Conservation (phyloP, 2,888 invertebrate genomes). For the Pteria penguin region DNA sequence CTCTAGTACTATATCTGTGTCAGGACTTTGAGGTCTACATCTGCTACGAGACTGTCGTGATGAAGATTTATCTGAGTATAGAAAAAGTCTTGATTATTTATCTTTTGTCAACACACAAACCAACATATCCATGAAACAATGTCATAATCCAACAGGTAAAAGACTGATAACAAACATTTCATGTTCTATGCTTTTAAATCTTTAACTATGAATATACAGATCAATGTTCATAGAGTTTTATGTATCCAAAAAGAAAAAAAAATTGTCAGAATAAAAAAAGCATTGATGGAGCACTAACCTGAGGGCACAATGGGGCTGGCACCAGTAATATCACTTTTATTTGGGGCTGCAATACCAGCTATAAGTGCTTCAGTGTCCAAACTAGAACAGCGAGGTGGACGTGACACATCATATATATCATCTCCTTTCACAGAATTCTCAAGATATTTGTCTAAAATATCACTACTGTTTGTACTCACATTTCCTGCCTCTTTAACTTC, state of each 20-base stretch:
- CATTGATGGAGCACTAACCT: not conserved
- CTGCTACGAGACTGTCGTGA: constrained; percentile 40
- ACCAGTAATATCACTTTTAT: constrained; percentile 59
- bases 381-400: constrained; percentile 57
- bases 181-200: no score
- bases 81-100: not conserved
- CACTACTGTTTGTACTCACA: constrained; percentile 32
- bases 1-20: constrained; percentile 63
- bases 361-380: constrained; percentile 61
- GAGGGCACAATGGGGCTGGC: constrained; percentile 55
- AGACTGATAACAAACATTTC: no score
- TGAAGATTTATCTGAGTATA: constrained; percentile 38
- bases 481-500: constrained; percentile 41
- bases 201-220: no score
- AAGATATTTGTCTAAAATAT: constrained; percentile 38
- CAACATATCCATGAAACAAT: not conserved
- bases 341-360: constrained; percentile 57
- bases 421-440: constrained; percentile 34
- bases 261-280: not conserved
- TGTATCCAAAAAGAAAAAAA: no score
- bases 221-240: no score
- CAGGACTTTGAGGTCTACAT: constrained; percentile 49
- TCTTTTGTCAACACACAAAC: not conserved
- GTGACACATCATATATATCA: constrained; percentile 18
- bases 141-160: no score